A percentile compares a stretch with the other conserved stretches of the same genome.
Evolutionary conservation across 2,888 invertebrate genomes (phyloP).

Genomic region (Blomia tropicalis): DNA sequence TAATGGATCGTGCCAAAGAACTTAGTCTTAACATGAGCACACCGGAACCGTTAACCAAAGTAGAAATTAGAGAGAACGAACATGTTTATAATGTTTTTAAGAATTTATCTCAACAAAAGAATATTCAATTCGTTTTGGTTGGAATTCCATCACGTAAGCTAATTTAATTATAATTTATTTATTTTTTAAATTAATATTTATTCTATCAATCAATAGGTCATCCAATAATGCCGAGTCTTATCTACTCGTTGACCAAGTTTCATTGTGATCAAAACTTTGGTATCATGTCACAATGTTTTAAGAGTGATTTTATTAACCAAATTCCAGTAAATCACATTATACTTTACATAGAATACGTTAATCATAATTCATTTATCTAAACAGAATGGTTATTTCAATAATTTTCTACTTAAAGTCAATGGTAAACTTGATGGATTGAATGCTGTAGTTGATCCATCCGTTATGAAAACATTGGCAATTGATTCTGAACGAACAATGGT

Average conservation of each 20-base stretch:
- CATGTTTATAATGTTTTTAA: background rate
- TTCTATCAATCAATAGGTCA: background rate
- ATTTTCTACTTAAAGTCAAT: slow-evolving; percentile 33
- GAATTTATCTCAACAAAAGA: background rate
- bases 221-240: background rate
- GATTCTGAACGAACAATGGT: slow-evolving; percentile 48
- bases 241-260: background rate
- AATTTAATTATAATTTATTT: no score
- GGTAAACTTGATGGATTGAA: slow-evolving; percentile 36
- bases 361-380: no score
- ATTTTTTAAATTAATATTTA: background rate
- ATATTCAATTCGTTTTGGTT: background rate
- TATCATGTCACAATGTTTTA: slow-evolving; percentile 10
- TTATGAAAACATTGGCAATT: slow-evolving; percentile 26
- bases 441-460: slow-evolving; percentile 22
- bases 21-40: background rate
- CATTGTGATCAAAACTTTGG: slow-evolving; percentile 5
- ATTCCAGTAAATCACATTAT: no score
- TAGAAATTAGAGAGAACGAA: background rate
- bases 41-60: background rate
- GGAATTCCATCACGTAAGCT: background rate
- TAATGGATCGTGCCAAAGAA: background rate
- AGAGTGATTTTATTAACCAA: background rate
- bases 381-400: background rate
- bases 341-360: no score